These are phyloP conservation scores for Meda fulgida DNA, from an alignment of 2,797 vertebrate genomes.

Conservation along the genomic window DNA sequence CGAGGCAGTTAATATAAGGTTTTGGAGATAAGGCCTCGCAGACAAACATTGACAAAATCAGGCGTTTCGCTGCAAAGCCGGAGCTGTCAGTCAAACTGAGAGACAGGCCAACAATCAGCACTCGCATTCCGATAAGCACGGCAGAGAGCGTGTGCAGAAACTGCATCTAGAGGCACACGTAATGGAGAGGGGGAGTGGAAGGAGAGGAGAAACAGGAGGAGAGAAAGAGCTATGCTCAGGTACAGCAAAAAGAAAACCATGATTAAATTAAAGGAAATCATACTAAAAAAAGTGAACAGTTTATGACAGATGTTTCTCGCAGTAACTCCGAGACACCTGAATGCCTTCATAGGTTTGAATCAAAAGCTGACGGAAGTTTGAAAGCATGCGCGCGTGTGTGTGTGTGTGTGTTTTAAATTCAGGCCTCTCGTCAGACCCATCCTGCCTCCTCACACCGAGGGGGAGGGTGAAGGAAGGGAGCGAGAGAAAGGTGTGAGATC, in stretches of 20 bases:
- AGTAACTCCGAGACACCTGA: conserved; percentile 33
- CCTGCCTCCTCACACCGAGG: conserved; percentile 8
- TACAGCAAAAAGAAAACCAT: conserved; percentile 60
- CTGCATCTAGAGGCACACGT: conserved; percentile 75
- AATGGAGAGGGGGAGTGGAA: conserved; percentile 57
- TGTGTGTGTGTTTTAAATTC: conserved; percentile 1
- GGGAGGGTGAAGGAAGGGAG: conserved; percentile 24
- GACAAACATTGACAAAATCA: conserved; percentile 86
- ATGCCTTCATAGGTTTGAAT: conserved; percentile 30
- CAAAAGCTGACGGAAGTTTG: conserved; percentile 18
- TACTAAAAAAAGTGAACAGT: conserved; percentile 40
- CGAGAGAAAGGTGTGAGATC: conserved; percentile 71
- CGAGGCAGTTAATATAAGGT: conserved; percentile 84
- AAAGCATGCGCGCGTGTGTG: background rate
- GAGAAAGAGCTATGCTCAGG: background rate
- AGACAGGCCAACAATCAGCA: conserved; percentile 83
- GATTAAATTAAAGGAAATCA: conserved; percentile 29
- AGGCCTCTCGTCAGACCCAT: conserved; percentile 44
- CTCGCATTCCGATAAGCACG: conserved; percentile 80
- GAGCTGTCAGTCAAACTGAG: conserved; percentile 82
- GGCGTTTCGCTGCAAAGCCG: conserved; percentile 78
- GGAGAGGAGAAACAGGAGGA: conserved; percentile 15
- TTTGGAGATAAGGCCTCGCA: conserved; percentile 80
- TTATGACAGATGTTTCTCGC: conserved; percentile 51
- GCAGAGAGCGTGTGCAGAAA: conserved; percentile 79